These are phyloP conservation scores for Hyppa rectilinea DNA, from an alignment of 2,888 invertebrate genomes.

Conservation along the genomic window DNA sequence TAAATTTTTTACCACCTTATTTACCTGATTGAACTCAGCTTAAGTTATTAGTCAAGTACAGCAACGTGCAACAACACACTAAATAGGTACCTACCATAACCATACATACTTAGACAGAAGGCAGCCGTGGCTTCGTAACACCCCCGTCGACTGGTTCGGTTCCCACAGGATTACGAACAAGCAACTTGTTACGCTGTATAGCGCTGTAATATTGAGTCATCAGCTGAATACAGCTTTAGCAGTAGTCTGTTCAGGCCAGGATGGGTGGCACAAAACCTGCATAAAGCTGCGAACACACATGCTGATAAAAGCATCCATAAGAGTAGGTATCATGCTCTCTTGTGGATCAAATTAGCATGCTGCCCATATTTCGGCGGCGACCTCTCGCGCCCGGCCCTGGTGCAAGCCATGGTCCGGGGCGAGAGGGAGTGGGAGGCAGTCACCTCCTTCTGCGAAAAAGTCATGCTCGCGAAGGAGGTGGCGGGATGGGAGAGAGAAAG, in stretches of 20 bases:
- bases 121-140: background rate
- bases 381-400: too few relatives aligned
- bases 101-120: slow-evolving; percentile 7
- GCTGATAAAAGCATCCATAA: background rate
- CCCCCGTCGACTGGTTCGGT: background rate
- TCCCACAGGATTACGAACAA: slow-evolving; percentile 43
- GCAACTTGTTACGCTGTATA: slow-evolving; percentile 14
- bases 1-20: too few relatives aligned
- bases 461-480: too few relatives aligned
- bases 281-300: background rate
- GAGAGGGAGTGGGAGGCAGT: too few relatives aligned
- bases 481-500: too few relatives aligned
- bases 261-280: background rate
- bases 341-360: background rate
- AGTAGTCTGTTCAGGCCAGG: background rate
- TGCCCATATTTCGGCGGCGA: background rate
- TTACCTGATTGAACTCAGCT: background rate
- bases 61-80: slow-evolving; percentile 6
- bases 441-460: too few relatives aligned
- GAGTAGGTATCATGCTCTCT: too few relatives aligned
- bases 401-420: too few relatives aligned
- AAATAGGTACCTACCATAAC: background rate
- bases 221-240: slow-evolving; percentile 2
- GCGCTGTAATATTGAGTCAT: slow-evolving; percentile 6
- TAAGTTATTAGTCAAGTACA: background rate